These are phyloP conservation scores for Trissonchulus latispiculum DNA, from an alignment of 2,888 invertebrate genomes.

Conservation along the genomic window DNA sequence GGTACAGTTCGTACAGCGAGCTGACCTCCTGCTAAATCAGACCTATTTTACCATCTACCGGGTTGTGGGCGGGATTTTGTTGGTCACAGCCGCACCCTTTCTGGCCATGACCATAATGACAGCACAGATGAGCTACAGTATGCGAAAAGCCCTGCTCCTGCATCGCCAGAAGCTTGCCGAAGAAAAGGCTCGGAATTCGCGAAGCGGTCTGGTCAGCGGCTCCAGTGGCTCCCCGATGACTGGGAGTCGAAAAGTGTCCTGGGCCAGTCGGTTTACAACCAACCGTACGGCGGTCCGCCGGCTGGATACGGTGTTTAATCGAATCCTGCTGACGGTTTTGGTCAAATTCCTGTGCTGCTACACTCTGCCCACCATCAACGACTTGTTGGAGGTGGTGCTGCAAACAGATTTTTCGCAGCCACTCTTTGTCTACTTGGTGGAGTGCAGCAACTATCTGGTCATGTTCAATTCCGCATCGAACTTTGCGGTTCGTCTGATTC, in stretches of 20 bases:
- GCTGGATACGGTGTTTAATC: not conserved
- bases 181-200: not conserved
- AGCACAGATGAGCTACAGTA: not conserved
- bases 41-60: conserved; percentile 13
- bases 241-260: not conserved
- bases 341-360: conserved; percentile 14
- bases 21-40: not conserved
- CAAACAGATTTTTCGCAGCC: not conserved
- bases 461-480: conserved; percentile 15
- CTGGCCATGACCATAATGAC: conserved; percentile 6
- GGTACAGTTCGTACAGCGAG: not conserved
- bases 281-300: not conserved
- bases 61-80: conserved; percentile 13
- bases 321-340: conserved; percentile 5
- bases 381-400: conserved; percentile 2
- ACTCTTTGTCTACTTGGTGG: conserved; percentile 9
- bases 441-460: conserved; percentile 9
- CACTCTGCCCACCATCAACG: conserved; percentile 11
- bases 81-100: conserved; percentile 11
- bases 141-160: not conserved
- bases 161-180: not conserved
- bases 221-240: not conserved
- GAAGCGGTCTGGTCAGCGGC: not conserved
- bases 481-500: conserved; percentile 2
- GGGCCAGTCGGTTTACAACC: not conserved